Conservation (phyloP, 2,888 invertebrate species). For the Tetramorium bicarinatum region DNA sequence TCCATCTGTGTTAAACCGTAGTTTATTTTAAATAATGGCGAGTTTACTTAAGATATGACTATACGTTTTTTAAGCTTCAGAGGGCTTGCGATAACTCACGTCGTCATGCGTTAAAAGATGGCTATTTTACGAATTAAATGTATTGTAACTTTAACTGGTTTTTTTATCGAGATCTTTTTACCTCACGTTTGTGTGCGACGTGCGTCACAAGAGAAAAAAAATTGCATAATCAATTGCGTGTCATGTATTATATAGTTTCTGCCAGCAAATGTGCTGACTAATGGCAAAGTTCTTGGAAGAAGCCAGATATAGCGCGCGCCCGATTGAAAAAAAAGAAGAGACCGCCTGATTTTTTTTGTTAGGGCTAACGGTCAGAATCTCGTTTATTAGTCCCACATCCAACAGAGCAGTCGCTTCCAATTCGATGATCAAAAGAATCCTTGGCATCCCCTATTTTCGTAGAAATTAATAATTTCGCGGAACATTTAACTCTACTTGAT, state of each 20-base stretch:
- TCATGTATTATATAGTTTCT: not conserved
- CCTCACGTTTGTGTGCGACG: not conserved
- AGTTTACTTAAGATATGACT: conserved; percentile 6
- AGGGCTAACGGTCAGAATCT: not conserved
- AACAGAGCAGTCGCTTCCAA: conserved; percentile 34
- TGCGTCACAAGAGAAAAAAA: not conserved
- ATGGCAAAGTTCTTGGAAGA: conserved; percentile 30
- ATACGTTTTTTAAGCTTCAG: conserved; percentile 18
- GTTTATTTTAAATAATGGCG: conserved; percentile 18
- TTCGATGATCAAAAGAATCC: conserved; percentile 49
- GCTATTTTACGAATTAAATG: conserved; percentile 25
- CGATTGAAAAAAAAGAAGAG: not conserved
- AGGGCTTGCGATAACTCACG: not conserved
- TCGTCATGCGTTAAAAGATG: conserved; percentile 14
- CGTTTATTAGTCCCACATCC: conserved; percentile 46
- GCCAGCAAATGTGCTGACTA: not conserved
- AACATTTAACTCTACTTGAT: conserved; percentile 52
- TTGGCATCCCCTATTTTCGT: conserved; percentile 42
- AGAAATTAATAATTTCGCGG: conserved; percentile 55
- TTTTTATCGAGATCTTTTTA: conserved; percentile 15
- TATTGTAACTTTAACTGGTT: not conserved
- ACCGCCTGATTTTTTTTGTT: conserved; percentile 1
- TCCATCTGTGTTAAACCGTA: not conserved
- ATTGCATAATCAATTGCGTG: conserved; percentile 18
- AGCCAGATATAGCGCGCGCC: no score